phyloP scores from a whole-genome alignment of 37 sponge, comb jelly and placozoan genomes.

The Bolinopsis microptera region DNA sequence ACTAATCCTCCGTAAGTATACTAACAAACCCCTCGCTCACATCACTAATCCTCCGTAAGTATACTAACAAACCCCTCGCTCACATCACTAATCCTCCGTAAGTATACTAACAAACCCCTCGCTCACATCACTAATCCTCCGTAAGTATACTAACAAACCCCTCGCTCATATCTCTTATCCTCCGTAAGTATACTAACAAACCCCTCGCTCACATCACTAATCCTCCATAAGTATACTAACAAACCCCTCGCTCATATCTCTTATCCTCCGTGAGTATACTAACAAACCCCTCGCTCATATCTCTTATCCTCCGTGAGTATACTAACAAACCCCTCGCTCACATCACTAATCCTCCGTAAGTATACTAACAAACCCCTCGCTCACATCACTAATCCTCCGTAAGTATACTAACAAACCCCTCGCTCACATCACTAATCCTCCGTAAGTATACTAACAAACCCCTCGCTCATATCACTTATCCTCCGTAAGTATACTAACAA shows the following conservation, averaged over 20 bases:
- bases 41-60: slow-evolving; percentile 77
- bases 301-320: slow-evolving; percentile 75
- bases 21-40: not conserved
- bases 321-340: not conserved
- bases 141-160: slow-evolving; percentile 97
- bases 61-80: slow-evolving; percentile 87
- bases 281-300: slow-evolving; percentile 81
- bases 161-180: slow-evolving; percentile 67
- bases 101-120: slow-evolving; percentile 72
- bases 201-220: too few species aligned
- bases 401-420: slow-evolving; percentile 95
- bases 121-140: slow-evolving; percentile 67
- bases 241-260: not conserved
- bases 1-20: not conserved
- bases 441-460: slow-evolving; percentile 69
- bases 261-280: too few species aligned
- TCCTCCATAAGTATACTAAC: not conserved
- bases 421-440: slow-evolving; percentile 69
- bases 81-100: slow-evolving; percentile 69
- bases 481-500: too few species aligned
- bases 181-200: slow-evolving; percentile 71
- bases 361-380: not conserved
- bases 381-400: slow-evolving; percentile 68
- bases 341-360: too few species aligned
- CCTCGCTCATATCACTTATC: too few species aligned